A percentile compares a stretch with the other conserved stretches of the same genome.
Conservation (phyloP, 2,797 vertebrate species). For the Hydrocynus forskahlii region DNA sequence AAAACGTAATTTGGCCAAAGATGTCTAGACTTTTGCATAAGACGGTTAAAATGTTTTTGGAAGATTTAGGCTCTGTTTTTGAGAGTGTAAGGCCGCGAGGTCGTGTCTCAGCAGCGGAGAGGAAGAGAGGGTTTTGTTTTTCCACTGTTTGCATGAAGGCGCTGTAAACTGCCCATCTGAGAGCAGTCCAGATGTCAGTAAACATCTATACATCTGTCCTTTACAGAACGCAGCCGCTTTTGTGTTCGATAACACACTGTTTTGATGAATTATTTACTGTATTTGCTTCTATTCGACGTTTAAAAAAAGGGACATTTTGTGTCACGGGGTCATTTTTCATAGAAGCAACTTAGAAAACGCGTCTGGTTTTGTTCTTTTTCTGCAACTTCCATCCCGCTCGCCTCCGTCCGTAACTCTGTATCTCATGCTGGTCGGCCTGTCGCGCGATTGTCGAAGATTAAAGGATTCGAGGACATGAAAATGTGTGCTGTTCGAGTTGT, state of each 20-base stretch:
- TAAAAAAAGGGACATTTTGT: not conserved
- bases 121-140: conserved; percentile 12
- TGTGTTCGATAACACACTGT: conserved; percentile 5
- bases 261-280: conserved; percentile 41
- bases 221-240: conserved; percentile 5
- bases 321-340: not conserved
- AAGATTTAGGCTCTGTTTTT: not conserved
- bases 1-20: not conserved
- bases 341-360: not conserved
- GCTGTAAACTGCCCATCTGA: conserved; percentile 46
- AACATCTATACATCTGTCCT: conserved; percentile 1
- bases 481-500: conserved; percentile 24
- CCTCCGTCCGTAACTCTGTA: conserved; percentile 13
- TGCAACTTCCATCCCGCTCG: not conserved
- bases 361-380: not conserved
- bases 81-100: not conserved
- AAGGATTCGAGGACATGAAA: conserved; percentile 31
- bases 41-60: not conserved
- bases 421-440: conserved; percentile 12
- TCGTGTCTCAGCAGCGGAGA: not conserved
- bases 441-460: conserved; percentile 16
- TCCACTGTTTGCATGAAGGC: conserved; percentile 58
- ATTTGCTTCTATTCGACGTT: conserved; percentile 23
- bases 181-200: not conserved
- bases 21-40: not conserved